These are phyloP conservation scores for Theristicus caerulescens DNA, from an alignment of 2,113 vertebrate species.

Conservation along the genomic window DNA sequence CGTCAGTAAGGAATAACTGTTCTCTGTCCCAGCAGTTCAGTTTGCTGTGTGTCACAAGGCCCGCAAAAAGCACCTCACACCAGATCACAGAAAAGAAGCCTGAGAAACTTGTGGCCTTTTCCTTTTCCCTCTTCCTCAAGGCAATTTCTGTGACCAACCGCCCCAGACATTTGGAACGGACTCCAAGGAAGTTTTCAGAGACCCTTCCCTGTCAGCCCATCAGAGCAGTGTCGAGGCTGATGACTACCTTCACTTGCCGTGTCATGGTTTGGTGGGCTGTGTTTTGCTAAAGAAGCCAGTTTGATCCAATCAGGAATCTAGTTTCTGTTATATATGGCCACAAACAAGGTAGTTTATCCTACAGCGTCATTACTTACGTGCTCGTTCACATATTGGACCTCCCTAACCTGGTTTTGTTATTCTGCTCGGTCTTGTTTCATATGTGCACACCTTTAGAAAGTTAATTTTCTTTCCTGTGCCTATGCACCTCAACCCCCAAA, in stretches of 20 bases:
- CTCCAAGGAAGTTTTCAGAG: neutral
- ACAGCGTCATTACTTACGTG: neutral
- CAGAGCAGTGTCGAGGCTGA: neutral
- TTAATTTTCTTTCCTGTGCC: neutral
- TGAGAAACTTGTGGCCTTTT: neutral
- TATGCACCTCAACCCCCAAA: neutral
- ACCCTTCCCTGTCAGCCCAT: neutral
- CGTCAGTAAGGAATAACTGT: neutral
- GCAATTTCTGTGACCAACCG: neutral
- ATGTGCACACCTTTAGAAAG: neutral
- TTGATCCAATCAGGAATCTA: neutral
- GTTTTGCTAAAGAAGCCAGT: neutral
- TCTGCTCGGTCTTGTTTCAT: neutral
- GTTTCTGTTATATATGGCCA: neutral
- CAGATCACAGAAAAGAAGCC: neutral
- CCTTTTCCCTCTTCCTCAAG: neutral
- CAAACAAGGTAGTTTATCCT: neutral
- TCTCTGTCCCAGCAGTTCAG: neutral
- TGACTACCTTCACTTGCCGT: neutral
- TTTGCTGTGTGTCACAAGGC: neutral
- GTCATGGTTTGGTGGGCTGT: neutral
- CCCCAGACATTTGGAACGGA: neutral
- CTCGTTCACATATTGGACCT: neutral
- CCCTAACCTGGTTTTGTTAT: neutral
- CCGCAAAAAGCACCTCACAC: neutral